phyloP scores from a whole-genome alignment of 2,797 vertebrate species.

The Fringilla coelebs region DNA sequence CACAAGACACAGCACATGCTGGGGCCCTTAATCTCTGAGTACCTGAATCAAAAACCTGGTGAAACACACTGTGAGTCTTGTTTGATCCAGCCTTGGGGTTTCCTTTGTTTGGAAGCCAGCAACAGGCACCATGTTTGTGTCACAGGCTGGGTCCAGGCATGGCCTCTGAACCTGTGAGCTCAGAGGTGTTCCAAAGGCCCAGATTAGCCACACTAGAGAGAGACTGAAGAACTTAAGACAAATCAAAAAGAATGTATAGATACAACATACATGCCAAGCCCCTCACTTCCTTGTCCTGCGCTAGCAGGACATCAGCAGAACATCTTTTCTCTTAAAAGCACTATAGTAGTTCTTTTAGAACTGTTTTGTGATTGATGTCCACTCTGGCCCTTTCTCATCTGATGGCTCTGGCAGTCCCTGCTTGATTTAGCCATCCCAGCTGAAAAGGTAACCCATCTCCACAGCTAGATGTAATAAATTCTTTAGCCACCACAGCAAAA shows the following conservation, averaged over 20 bases:
- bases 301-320: neutral
- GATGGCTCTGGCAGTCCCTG: neutral
- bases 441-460: neutral
- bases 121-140: neutral
- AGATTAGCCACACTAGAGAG: neutral
- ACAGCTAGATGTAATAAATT: slow-evolving; percentile 5
- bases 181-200: neutral
- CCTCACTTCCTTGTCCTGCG: neutral
- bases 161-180: neutral
- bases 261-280: neutral
- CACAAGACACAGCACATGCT: neutral
- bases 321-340: neutral
- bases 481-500: slow-evolving; percentile 2
- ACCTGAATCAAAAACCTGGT: neutral
- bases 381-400: neutral
- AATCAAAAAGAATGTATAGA: neutral
- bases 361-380: neutral
- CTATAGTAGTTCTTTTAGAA: neutral
- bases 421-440: neutral
- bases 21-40: neutral
- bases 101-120: neutral
- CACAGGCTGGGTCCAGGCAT: neutral
- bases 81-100: neutral
- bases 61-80: neutral
- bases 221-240: neutral